Base-by-base conservation (phyloP, 2,888 invertebrate genomes). In the Dryobotodes eremita region DNA sequence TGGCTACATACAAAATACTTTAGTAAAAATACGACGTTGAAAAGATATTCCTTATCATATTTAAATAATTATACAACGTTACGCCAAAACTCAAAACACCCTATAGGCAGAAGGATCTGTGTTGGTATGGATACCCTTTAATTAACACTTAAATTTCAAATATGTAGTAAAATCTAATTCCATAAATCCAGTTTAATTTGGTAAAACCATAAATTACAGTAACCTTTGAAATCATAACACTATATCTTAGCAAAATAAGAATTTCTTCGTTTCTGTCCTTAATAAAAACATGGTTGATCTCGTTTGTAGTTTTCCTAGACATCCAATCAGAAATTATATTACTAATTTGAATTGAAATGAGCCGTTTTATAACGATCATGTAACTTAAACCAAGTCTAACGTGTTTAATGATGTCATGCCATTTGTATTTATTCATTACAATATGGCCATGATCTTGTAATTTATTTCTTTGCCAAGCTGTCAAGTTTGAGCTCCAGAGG, bases 321-420 rank as follows among this genome's bases (percentile, higher is more conserved):
- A 71, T 76, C 69, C 42, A 50, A 68, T 64, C 68, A 55, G 61
- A 80, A 72, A 69, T 69, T 31, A 66, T 53, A 4, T 53, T 15
- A 8, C 26, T 79, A n/a, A 75, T 87, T 80, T 80, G 26, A 72
- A 84, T 84, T 71, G 53, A 50, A 72, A 87, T 69, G 23, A 77
- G 75, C 13, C 26, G 50, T 72, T 84, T 80, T 72, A 75, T 72
- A 80, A 77, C 71, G 65, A 70, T 66, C 65, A 72, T 71, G 20
- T 64, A 13, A 65, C 26, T 61, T 31, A 59, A 48, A 66, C 70
- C 86, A 26, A 73, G 70, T 75, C 31, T 53, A 80, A 77, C 85
- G 61, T 80, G 68, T 86, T 84, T 53, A 71, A 64, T 71, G 59
- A 79, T 62, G 53, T 85, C 86, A 76, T 26, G 50, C 17, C 17